A percentile compares a stretch with the other conserved stretches of the same genome.
Evolutionary conservation across 2,797 vertebrate species (phyloP).

Genomic region (Prunella strophiata): DNA sequence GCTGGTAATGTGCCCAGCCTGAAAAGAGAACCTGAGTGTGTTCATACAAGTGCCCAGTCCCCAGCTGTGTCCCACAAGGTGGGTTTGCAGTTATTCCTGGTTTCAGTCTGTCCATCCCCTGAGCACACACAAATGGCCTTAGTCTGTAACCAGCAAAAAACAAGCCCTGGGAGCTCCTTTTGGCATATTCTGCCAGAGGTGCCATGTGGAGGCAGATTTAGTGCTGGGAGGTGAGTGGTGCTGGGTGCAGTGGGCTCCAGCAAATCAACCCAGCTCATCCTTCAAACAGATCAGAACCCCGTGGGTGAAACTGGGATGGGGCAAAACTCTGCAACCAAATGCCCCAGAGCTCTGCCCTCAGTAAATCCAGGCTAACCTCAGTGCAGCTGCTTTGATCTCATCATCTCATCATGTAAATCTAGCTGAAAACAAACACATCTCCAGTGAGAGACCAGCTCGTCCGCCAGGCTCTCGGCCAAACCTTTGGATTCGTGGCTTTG

Average conservation of each 20-base stretch:
- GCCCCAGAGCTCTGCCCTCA: neutral
- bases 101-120: neutral
- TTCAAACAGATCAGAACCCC: neutral
- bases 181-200: neutral
- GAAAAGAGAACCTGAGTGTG: neutral
- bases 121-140: neutral
- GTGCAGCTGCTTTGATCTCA: conserved; percentile 44
- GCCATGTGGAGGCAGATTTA: neutral
- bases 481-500: neutral
- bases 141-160: neutral
- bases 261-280: neutral
- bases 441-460: neutral
- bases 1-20: neutral
- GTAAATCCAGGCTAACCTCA: neutral
- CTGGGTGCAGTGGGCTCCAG: neutral
- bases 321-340: neutral
- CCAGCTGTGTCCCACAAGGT: neutral
- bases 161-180: rapidly evolving
- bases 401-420: neutral
- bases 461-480: conserved; percentile 35
- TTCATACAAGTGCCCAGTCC: rapidly evolving
- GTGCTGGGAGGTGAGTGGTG: neutral
- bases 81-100: neutral
- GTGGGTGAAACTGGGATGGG: neutral
- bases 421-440: conserved; percentile 22